These are phyloP conservation scores for Trichonephila clavipes DNA, from an alignment of 1,140 invertebrate genomes.

Conservation along the genomic window DNA sequence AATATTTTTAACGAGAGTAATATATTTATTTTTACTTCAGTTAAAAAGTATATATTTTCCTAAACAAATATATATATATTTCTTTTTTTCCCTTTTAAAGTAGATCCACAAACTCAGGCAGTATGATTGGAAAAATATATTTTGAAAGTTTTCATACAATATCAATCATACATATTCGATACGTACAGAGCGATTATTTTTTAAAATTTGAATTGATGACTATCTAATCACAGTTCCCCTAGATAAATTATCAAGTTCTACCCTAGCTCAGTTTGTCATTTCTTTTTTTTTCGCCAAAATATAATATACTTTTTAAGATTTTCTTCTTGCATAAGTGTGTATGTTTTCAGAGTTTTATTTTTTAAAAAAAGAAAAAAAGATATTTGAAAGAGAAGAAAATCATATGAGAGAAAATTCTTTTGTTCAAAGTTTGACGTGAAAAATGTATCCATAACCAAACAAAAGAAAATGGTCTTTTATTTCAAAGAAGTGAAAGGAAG, in stretches of 20 bases:
- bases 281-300: not conserved
- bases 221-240: constrained; percentile 24
- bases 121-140: no score
- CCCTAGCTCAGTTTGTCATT: not conserved
- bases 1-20: no score
- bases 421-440: constrained; percentile 46
- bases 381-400: not conserved
- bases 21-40: no score
- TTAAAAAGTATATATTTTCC: no score
- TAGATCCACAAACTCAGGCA: no score
- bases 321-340: constrained; percentile 7
- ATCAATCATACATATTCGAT: constrained; percentile 27
- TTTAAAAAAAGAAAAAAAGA: not conserved
- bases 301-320: not conserved
- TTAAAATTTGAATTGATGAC: constrained; percentile 55
- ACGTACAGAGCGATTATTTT: constrained; percentile 8
- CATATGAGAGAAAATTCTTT: not conserved
- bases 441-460: constrained; percentile 60
- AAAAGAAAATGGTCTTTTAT: constrained; percentile 44
- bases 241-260: not conserved
- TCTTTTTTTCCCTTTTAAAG: no score
- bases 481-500: not conserved
- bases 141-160: constrained; percentile 5
- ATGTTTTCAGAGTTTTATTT: not conserved
- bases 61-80: no score